Evolutionary conservation across 1,140 invertebrate species (phyloP).

Genomic region (Heterodera schachtii): DNA sequence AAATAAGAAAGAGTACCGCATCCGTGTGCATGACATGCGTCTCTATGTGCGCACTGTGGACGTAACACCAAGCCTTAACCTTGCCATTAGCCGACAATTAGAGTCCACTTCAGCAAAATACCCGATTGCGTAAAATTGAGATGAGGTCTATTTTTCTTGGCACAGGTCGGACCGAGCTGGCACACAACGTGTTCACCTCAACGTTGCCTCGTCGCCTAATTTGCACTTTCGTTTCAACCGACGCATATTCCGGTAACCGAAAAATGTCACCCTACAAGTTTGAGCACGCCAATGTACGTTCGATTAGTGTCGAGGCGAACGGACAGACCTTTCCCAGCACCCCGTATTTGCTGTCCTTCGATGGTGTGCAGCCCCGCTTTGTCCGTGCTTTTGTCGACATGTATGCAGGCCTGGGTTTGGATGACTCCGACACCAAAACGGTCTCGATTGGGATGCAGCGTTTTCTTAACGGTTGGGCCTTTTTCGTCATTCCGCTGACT

Average conservation of each 20-base stretch:
- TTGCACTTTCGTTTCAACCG: conserved; percentile 6
- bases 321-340: conserved; percentile 26
- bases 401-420: conserved; percentile 17
- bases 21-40: conserved; percentile 22
- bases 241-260: conserved; percentile 9
- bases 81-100: conserved; percentile 29
- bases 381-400: conserved; percentile 40
- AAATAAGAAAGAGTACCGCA: conserved; percentile 19
- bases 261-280: conserved; percentile 35
- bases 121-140: conserved; percentile 17
- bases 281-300: conserved; percentile 30
- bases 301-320: conserved; percentile 25
- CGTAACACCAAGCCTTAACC: conserved; percentile 11
- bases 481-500: conserved; percentile 37
- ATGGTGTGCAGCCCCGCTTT: neutral
- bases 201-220: conserved; percentile 18
- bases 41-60: conserved; percentile 23
- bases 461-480: conserved; percentile 33
- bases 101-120: conserved; percentile 24
- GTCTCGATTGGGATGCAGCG: conserved; percentile 32
- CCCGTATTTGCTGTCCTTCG: conserved; percentile 19
- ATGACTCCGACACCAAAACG: conserved; percentile 19
- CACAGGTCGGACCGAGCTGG: conserved; percentile 22
- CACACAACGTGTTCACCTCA: conserved; percentile 21
- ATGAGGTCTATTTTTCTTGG: conserved; percentile 20